Conservation (phyloP, 1,140 invertebrate genomes). For the Ptiloglossa arizonensis region DNA sequence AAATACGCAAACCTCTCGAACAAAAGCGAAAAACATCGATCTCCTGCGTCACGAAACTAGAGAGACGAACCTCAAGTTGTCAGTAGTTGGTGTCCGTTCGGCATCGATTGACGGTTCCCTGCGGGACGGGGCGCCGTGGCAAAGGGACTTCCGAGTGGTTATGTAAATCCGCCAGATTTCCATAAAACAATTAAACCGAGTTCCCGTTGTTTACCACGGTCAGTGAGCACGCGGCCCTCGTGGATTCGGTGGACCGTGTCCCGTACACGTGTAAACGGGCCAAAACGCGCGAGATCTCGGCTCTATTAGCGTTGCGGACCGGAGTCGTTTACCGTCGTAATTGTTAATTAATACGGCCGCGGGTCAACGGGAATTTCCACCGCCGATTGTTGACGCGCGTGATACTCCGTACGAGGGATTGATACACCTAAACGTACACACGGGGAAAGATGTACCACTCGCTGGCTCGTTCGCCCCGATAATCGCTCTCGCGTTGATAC, state of each 20-base stretch:
- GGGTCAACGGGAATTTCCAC: background rate
- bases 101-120: background rate
- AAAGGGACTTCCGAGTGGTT: slow-evolving; percentile 13
- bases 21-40: too few relatives aligned
- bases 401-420: background rate
- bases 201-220: slow-evolving; percentile 53
- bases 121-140: background rate
- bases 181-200: slow-evolving; percentile 62
- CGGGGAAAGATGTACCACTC: too few relatives aligned
- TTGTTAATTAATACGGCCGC: slow-evolving; percentile 54
- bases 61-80: slow-evolving; percentile 19
- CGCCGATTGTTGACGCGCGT: background rate
- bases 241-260: slow-evolving; percentile 22
- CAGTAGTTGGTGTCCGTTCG: background rate
- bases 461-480: too few relatives aligned
- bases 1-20: too few relatives aligned
- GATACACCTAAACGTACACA: too few relatives aligned
- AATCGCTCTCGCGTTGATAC: too few relatives aligned
- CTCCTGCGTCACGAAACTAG: too few relatives aligned
- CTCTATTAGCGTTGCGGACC: slow-evolving; percentile 37
- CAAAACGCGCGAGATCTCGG: slow-evolving; percentile 31
- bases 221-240: slow-evolving; percentile 15
- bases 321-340: slow-evolving; percentile 48
- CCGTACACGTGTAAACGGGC: slow-evolving; percentile 28
- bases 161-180: slow-evolving; percentile 58